phyloP scores from a whole-genome alignment of 2,113 vertebrate genomes.

The Pseudolaguvia tuberculata region DNA sequence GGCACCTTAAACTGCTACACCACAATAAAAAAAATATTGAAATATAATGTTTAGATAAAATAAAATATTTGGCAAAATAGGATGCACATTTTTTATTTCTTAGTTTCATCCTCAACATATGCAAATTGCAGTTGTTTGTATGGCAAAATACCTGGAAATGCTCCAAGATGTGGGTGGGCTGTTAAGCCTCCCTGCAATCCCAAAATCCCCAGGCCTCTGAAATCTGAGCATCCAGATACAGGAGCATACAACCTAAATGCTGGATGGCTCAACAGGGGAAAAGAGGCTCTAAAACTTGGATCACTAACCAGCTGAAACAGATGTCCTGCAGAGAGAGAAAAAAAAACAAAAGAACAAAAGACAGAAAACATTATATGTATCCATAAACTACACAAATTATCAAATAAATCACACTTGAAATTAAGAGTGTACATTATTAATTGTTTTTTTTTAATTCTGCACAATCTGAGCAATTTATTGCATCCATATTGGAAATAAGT shows the following conservation, averaged over 20 bases:
- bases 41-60: too few relatives aligned
- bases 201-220: slow-evolving; percentile 80
- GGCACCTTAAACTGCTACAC: too few relatives aligned
- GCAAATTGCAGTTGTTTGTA: not conserved
- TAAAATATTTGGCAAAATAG: not conserved
- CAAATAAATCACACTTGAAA: not conserved
- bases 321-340: slow-evolving; percentile 66
- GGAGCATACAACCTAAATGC: slow-evolving; percentile 73
- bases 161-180: slow-evolving; percentile 74
- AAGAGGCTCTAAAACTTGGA: slow-evolving; percentile 70
- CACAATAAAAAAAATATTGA: too few relatives aligned
- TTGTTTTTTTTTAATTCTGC: not conserved
- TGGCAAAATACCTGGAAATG: slow-evolving; percentile 73
- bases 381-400: not conserved
- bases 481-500: not conserved
- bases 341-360: slow-evolving; percentile 28
- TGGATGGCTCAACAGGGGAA: slow-evolving; percentile 74
- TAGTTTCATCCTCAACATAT: not conserved
- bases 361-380: not conserved
- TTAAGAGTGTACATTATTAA: not conserved
- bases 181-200: slow-evolving; percentile 75
- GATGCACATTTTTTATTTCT: not conserved
- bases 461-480: not conserved
- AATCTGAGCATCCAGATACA: slow-evolving; percentile 74
- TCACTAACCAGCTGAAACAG: slow-evolving; percentile 71